These are phyloP conservation scores for Antheraea assamensis DNA, from an alignment of 2,888 invertebrate species.

Conservation along the genomic window DNA sequence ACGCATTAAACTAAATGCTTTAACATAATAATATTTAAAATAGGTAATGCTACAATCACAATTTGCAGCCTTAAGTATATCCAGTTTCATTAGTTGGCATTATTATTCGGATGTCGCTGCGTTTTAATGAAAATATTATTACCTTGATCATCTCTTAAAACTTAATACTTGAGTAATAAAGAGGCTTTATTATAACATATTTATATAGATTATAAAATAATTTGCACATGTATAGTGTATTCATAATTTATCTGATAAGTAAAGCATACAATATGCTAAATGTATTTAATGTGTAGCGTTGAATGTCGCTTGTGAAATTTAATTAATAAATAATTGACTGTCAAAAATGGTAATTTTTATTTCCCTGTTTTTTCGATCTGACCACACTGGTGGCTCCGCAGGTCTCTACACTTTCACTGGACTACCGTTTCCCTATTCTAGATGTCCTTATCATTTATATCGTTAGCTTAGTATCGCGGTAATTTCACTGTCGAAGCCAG, in stretches of 20 bases:
- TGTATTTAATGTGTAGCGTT: conserved; percentile 44
- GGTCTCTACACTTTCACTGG: too few species aligned
- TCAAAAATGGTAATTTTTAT: neutral
- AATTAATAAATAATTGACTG: conserved; percentile 34
- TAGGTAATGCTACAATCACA: neutral
- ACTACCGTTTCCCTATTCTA: too few species aligned
- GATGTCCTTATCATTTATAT: neutral
- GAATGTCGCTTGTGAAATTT: conserved; percentile 59
- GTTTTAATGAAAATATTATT: neutral
- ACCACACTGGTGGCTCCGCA: too few species aligned
- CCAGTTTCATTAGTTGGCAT: neutral
- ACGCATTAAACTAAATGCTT: too few species aligned
- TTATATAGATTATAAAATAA: too few species aligned
- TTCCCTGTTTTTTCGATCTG: too few species aligned
- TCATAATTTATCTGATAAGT: neutral
- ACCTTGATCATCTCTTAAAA: neutral
- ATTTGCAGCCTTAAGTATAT: neutral
- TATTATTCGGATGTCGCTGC: neutral
- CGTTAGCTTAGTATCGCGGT: neutral
- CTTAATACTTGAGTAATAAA: too few species aligned
- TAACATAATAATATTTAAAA: too few species aligned
- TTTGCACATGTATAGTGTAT: too few species aligned
- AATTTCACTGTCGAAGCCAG: too few species aligned
- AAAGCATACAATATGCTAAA: neutral
- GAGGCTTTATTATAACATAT: too few species aligned